Evolutionary conservation across 2,113 vertebrate genomes (phyloP), one percentile per base, ranked within the genome.

Genomic region (Silurus asotus): DNA sequence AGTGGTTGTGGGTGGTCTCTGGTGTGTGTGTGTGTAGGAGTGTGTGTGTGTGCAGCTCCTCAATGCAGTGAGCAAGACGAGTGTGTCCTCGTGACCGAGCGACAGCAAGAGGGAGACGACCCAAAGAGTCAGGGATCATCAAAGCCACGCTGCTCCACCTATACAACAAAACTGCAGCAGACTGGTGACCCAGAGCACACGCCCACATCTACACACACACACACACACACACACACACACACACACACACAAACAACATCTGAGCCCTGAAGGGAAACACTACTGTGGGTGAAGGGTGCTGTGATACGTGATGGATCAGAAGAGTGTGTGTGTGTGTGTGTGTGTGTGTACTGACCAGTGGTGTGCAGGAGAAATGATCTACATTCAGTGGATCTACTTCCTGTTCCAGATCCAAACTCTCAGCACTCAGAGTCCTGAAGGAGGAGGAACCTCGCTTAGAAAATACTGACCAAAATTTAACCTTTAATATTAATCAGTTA

Each of bases 361-460:
- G 97, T 0, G 96, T 98, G 90, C 97, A 98, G 92, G 97, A 98
- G 93, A 98, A 98, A 88, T 98, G 97, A 93, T 98, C 97, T 17
- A 97, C 96, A 0, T 98, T 98, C 28, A 98, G 96, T 13, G 97
- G 96, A 89, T 98, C 97, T 0, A 96, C 96, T 90, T 98, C 97
- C 89, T 97, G 95, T 84, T 98, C 97, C 92, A 98, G 90, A 91
- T 97, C 95, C 90, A 98, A 83, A 91, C 95, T 97, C 89, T 96
- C 95, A 0, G 94, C 87, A 80, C 93, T 94, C 20, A 96, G 89
- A 20, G 74, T 95, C 93, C 97, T 98, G 84, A 78, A 8, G 56
- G 25, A 83, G 28, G 3, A 87, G 3, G 8, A 81, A 11, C 9
- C 7, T 5, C 19, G 1, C 10, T 23, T 23, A 74, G 20, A 23